A percentile compares a stretch with the other conserved stretches of the same genome.
Evolutionary conservation across 2,888 invertebrate genomes (phyloP).

Genomic region (Drosophila macrothrix): DNA sequence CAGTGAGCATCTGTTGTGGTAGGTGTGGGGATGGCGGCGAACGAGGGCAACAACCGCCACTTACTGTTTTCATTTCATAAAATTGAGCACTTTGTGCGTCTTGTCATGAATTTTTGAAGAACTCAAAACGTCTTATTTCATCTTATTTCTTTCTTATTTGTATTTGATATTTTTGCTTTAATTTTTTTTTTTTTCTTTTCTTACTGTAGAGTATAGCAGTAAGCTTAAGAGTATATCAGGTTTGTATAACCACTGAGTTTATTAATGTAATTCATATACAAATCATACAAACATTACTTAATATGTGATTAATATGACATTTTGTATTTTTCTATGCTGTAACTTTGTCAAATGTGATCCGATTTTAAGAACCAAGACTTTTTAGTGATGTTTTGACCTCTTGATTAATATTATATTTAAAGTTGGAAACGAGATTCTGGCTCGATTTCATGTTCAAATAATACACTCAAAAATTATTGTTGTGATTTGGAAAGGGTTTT

Average conservation of each 20-base stretch:
- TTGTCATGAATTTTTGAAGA: slow-evolving; percentile 77
- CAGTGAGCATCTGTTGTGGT: slow-evolving; percentile 3
- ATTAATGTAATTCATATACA: neutral
- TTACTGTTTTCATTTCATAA: slow-evolving; percentile 74
- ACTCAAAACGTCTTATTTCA: slow-evolving; percentile 66
- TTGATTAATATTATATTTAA: too few relatives aligned
- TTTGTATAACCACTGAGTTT: neutral
- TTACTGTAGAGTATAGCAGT: too few relatives aligned
- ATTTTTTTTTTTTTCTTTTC: neutral
- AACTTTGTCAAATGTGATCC: neutral
- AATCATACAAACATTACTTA: neutral
- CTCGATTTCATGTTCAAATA: neutral
- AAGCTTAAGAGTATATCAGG: neutral
- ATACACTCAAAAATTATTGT: neutral
- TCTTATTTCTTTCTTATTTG: slow-evolving; percentile 16
- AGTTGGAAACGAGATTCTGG: neutral
- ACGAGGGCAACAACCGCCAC: slow-evolving; percentile 50
- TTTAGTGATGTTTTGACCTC: neutral
- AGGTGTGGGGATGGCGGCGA: neutral
- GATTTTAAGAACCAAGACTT: neutral
- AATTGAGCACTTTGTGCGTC: slow-evolving; percentile 76
- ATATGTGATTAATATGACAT: neutral
- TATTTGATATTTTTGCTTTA: neutral
- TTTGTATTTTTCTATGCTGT: neutral
- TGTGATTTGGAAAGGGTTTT: neutral